Evolutionary conservation across 1,140 invertebrate species (phyloP), one percentile per base, ranked within the genome.

Genomic region (Portunus trituberculatus): DNA sequence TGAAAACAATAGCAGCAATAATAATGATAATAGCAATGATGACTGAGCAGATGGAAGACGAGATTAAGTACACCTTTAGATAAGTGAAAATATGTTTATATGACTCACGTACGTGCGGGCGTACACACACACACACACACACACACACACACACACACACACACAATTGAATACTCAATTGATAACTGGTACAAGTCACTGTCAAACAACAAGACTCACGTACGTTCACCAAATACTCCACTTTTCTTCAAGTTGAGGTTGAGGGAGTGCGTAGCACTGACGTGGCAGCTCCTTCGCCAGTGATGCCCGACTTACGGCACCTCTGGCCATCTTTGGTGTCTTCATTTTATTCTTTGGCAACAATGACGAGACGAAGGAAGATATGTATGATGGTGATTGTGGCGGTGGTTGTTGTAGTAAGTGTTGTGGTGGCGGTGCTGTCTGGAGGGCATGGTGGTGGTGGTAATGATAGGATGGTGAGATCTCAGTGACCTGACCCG

Each of bases 111-210:
- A 6, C 39, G 1, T 6, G 39, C 39, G 1, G 1, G 39, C 39
- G n/a, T 25, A 76, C 67, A 25, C 20, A 76, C 6, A n/a, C 20
- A n/a, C 6, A 76, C 67, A 76, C 25, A n/a, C 67, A 76, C 16
- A 76, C 67, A 76, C 67, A 76, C 25, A 76, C 67, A 76, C 67
- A 76, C 67, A 76, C 67, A 76, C 25, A 76, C 67, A 76, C 67
- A 76, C 67, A 76, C 67, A 76, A 76, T n/a, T 0, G 6, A 76
- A n/a, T 25, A n/a, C n/a, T n/a, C 67, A 76, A 25, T 0, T 7
- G 67, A 76, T 20, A 76, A 76, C 8, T n/a, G 67, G 20, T n/a
- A 76, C 67, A 76, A 76, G 8, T 76, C 67, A 16, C 67, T 76
- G 20, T 76, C 67, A 76, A n/a, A 76, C 67, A 59, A 59, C 52